These are phyloP conservation scores for Verasper variegatus DNA, from an alignment of 2,113 vertebrate genomes.

Conservation along the genomic window DNA sequence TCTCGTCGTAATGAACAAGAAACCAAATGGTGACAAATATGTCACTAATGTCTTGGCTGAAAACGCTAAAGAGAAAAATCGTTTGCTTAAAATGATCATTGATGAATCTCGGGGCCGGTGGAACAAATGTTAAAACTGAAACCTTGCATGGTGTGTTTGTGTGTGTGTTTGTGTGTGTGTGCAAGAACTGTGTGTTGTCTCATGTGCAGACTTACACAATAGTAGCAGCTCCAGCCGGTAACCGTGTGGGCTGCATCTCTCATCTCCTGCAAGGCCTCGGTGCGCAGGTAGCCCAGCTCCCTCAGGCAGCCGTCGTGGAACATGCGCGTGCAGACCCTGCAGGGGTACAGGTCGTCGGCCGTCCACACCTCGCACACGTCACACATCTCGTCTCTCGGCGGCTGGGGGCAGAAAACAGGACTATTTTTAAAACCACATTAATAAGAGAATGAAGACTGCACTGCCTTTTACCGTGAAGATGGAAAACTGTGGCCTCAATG, in stretches of 20 bases:
- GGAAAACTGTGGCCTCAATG: no score
- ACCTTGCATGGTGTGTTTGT: background rate
- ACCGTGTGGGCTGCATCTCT: conserved; percentile 89
- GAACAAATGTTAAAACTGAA: background rate
- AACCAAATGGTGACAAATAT: background rate
- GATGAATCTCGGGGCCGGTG: no score
- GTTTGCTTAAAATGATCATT: no score
- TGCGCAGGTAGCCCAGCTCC: conserved; percentile 91
- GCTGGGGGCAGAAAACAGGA: conserved; percentile 71
- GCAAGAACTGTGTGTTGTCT: background rate
- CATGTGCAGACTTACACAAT: conserved; percentile 87
- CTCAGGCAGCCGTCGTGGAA: conserved; percentile 96
- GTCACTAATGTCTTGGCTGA: no score
- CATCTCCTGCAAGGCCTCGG: conserved; percentile 86
- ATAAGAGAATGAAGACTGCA: no score
- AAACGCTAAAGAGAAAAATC: no score
- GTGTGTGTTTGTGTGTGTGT: no score
- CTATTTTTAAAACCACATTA: no score
- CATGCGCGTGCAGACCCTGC: conserved; percentile 90
- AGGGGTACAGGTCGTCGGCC: conserved; percentile 93
- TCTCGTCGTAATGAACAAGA: background rate
- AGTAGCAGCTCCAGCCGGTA: conserved; percentile 96
- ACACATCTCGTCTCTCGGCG: conserved; percentile 91
- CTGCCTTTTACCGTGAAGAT: no score
- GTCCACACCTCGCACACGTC: conserved; percentile 99